phyloP scores from a whole-genome alignment of 2,797 vertebrate genomes.

The Spheniscus humboldti region DNA sequence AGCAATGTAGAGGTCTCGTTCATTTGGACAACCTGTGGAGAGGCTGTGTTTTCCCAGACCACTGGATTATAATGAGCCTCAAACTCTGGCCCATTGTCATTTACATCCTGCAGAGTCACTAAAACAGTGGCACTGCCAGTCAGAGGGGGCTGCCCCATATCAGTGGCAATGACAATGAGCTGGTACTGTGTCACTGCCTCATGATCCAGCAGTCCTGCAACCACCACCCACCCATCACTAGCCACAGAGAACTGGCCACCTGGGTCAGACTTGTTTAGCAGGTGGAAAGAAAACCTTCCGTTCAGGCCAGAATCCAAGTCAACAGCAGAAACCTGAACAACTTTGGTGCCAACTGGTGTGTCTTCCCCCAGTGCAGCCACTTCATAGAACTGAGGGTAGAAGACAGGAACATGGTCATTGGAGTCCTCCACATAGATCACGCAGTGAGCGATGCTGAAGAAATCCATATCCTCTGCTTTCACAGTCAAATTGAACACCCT shows the following conservation, averaged over 20 bases:
- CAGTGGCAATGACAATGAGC: constrained; percentile 81
- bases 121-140: constrained; percentile 82
- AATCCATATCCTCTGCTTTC: constrained; percentile 86
- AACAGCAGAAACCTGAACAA: constrained; percentile 83
- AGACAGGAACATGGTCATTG: constrained; percentile 86
- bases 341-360: constrained; percentile 77
- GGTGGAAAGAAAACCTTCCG: constrained; percentile 81
- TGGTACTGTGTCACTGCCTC: constrained; percentile 81
- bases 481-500: constrained; percentile 87
- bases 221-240: constrained; percentile 80
- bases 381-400: constrained; percentile 86
- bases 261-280: constrained; percentile 81
- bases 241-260: constrained; percentile 80
- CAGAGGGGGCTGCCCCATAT: constrained; percentile 79
- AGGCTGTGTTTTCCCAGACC: constrained; percentile 85
- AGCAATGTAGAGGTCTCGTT: constrained; percentile 83
- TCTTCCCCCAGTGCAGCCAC: constrained; percentile 81
- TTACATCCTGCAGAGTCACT: constrained; percentile 83
- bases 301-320: constrained; percentile 88
- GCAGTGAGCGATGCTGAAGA: constrained; percentile 81
- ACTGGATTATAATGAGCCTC: constrained; percentile 82
- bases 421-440: constrained; percentile 86
- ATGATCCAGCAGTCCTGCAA: constrained; percentile 80
- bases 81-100: constrained; percentile 88
- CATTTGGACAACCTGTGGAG: constrained; percentile 80